These are phyloP conservation scores for Leucozona laternaria DNA, from an alignment of 2,888 invertebrate genomes.

Conservation along the genomic window DNA sequence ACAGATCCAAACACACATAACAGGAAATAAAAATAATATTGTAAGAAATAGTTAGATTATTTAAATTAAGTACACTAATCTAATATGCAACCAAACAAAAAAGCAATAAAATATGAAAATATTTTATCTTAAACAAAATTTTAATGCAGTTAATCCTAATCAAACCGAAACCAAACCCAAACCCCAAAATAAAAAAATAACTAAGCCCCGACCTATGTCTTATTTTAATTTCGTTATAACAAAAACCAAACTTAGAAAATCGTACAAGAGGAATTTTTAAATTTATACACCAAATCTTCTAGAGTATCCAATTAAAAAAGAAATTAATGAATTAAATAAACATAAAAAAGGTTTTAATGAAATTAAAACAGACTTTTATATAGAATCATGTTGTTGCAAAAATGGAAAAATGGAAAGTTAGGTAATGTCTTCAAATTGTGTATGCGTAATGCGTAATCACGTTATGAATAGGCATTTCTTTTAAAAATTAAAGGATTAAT, in stretches of 20 bases:
- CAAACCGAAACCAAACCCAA: constrained; percentile 20
- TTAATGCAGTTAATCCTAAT: constrained; percentile 47
- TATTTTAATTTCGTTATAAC: constrained; percentile 54
- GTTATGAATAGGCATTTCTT: constrained; percentile 21
- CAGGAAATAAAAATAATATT: constrained; percentile 43
- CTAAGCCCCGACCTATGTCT: constrained; percentile 19
- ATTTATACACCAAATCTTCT: constrained; percentile 72
- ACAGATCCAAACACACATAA: constrained; percentile 49
- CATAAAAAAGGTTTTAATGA: constrained; percentile 67
- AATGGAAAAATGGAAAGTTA: constrained; percentile 33
- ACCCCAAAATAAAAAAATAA: constrained; percentile 15
- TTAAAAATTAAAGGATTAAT: constrained; percentile 45
- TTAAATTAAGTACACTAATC: constrained; percentile 54
- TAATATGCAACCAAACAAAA: constrained; percentile 61
- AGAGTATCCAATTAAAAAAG: constrained; percentile 70
- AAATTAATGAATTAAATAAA: constrained; percentile 41
- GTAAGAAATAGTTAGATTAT: constrained; percentile 61
- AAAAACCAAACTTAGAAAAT: constrained; percentile 44
- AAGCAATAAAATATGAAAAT: constrained; percentile 23
- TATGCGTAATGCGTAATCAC: constrained; percentile 35
- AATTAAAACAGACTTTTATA: constrained; percentile 69
- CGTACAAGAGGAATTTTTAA: constrained; percentile 73
- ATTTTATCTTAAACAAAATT: constrained; percentile 34
- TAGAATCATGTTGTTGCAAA: constrained; percentile 68
- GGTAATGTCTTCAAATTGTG: constrained; percentile 41